Evolutionary conservation across 1,140 invertebrate species (phyloP), one percentile per base, ranked within the genome.

Genomic region (Temnothorax longispinosus): DNA sequence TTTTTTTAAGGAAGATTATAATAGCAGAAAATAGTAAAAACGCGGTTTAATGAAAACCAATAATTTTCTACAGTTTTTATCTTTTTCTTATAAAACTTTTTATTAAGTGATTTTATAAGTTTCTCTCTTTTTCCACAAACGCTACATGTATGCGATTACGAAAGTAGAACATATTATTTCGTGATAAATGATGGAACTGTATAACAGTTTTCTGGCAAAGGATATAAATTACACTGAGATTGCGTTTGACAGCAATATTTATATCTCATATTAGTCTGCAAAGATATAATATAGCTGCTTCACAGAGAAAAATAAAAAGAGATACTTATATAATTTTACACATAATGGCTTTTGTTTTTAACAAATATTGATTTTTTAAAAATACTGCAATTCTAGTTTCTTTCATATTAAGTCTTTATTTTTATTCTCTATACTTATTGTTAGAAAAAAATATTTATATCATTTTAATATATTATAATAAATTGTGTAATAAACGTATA

Each of bases 161-260:
- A 80, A 56, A 41, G 27, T 54, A 18, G 8, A 69, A 69, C 65
- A 78, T 38, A n/a, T 41, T 80, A 54, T 54, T 38, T 4, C n/a
- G 27, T 80, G 77, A 80, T 80, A 56, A 80, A 80, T 80, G 35
- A 54, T 54, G 10, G 13, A 74, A 74, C 11, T 56, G 38, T 47
- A 65, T 44, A 21, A 64, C 62, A 80, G 47, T 67, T 80, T 80
- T 44, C 27, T n/a, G 32, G 13, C 13, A 67, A 52, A 35, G 13
- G 13, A 67, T 52, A 27, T 80, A 67, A 80, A 80, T 67, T 80
- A 67, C 38, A 41, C 2, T 67, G 44, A 67, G 60, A 80, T 80
- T 80, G 76, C 13, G 6, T 67, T 80, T 67, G 60, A 80, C n/a
- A 54, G 44, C 32, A 38, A 15, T 67, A 80, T 80, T 52, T 80